Evolutionary conservation across 2,113 vertebrate species (phyloP).

Genomic region (Hyla sarda): DNA sequence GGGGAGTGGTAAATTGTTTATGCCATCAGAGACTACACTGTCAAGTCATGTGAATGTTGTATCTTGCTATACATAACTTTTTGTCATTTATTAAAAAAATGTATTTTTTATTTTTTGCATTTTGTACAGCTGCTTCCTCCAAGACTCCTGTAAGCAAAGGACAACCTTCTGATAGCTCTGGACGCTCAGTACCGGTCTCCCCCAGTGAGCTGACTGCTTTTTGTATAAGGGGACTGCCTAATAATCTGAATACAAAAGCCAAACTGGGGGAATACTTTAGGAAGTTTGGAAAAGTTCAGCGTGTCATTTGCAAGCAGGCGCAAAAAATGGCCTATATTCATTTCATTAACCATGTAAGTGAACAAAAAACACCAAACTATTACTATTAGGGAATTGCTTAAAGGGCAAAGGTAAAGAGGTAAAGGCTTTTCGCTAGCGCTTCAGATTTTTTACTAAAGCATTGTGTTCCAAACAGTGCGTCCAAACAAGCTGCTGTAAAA

Average conservation of each 20-base stretch:
- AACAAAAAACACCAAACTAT: background rate
- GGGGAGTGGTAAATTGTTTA: too few species aligned
- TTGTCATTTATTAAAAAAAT: too few species aligned
- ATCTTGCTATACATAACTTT: too few species aligned
- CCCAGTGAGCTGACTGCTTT: constrained; percentile 75
- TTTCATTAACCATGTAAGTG: constrained; percentile 89
- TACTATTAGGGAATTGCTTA: too few species aligned
- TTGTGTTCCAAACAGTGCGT: too few species aligned
- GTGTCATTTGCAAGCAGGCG: constrained; percentile 74
- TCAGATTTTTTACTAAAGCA: too few species aligned
- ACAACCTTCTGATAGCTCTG: constrained; percentile 74
- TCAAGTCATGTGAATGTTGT: background rate
- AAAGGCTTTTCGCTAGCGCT: too few species aligned
- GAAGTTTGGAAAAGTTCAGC: constrained; percentile 81
- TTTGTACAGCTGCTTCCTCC: background rate
- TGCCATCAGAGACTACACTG: background rate
- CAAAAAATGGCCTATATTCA: constrained; percentile 82
- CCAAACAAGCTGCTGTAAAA: too few species aligned
- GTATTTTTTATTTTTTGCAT: background rate
- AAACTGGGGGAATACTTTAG: constrained; percentile 81
- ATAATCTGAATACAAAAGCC: constrained; percentile 77
- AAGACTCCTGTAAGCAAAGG: constrained; percentile 61
- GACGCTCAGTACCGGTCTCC: constrained; percentile 69
- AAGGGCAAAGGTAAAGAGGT: too few species aligned
- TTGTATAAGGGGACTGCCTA: constrained; percentile 83